phyloP scores from a whole-genome alignment of 1,140 invertebrate genomes.

The Aphaenogaster ashmeadi region DNA sequence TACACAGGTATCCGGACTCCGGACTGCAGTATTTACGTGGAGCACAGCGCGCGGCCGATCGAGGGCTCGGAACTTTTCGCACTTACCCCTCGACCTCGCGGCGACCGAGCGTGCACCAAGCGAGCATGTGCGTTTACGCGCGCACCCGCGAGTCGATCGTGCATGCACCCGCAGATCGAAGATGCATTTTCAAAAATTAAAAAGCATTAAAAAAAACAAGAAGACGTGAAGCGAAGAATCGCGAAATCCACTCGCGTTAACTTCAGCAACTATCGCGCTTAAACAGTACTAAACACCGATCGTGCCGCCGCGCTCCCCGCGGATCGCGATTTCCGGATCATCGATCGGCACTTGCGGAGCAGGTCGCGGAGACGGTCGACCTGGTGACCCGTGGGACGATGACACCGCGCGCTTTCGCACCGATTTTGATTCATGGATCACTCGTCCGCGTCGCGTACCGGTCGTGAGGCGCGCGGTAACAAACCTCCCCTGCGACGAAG shows the following conservation, averaged over 20 bases:
- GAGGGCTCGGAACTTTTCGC: background rate
- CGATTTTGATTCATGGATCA: constrained; percentile 71
- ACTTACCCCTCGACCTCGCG: background rate
- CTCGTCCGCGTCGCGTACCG: constrained; percentile 7
- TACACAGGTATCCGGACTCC: background rate
- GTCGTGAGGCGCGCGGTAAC: constrained; percentile 14
- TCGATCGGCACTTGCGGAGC: constrained; percentile 32
- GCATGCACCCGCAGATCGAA: background rate
- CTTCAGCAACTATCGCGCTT: no score
- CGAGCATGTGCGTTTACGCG: constrained; percentile 12
- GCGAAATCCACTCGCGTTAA: constrained; percentile 36
- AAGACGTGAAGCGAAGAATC: background rate
- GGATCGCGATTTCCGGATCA: background rate
- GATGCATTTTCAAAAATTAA: background rate
- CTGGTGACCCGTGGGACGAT: no score
- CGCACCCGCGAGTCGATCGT: background rate
- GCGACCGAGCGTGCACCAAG: no score
- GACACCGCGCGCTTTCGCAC: background rate
- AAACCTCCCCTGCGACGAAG: constrained; percentile 25
- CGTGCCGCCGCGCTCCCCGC: no score
- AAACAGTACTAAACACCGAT: background rate
- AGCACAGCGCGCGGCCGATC: background rate
- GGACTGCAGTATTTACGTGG: background rate
- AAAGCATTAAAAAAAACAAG: background rate
- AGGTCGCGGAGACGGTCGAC: background rate